These are phyloP conservation scores for Mixornis gularis DNA, from an alignment of 2,113 vertebrate genomes.

Conservation along the genomic window DNA sequence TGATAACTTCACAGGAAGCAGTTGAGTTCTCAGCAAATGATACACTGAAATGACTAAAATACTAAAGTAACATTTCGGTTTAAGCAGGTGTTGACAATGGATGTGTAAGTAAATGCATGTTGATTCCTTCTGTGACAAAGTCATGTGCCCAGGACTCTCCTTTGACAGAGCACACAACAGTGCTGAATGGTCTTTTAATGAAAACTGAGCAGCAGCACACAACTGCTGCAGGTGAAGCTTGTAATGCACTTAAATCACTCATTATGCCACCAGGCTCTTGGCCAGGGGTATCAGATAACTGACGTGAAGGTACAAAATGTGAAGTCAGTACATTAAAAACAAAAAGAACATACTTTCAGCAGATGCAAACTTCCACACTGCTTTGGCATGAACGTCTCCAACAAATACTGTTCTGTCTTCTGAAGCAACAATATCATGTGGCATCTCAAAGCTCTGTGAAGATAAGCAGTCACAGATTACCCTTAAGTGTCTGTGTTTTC, in stretches of 20 bases:
- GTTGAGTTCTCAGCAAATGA: neutral
- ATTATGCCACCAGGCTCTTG: neutral
- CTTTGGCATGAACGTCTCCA: constrained; percentile 77
- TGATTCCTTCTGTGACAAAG: neutral
- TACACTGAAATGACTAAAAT: neutral
- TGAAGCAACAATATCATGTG: constrained; percentile 84
- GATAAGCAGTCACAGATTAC: neutral
- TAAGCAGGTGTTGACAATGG: neutral
- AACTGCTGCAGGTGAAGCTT: neutral
- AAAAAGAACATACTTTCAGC: constrained; percentile 80
- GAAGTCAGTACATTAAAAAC: neutral
- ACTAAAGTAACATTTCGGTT: neutral
- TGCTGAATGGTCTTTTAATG: neutral
- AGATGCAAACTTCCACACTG: constrained; percentile 83
- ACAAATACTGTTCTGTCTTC: constrained; percentile 81
- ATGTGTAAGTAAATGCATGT: neutral
- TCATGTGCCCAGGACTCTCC: neutral
- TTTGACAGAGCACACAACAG: neutral
- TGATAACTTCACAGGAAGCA: constrained; percentile 22
- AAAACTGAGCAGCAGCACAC: neutral
- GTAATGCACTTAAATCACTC: neutral
- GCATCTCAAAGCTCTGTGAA: constrained; percentile 87
- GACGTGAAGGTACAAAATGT: neutral
- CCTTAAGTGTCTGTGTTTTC: neutral
- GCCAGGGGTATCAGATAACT: neutral